Conservation (phyloP, 2,888 invertebrate species). For the Chymomyza procnemis region DNA sequence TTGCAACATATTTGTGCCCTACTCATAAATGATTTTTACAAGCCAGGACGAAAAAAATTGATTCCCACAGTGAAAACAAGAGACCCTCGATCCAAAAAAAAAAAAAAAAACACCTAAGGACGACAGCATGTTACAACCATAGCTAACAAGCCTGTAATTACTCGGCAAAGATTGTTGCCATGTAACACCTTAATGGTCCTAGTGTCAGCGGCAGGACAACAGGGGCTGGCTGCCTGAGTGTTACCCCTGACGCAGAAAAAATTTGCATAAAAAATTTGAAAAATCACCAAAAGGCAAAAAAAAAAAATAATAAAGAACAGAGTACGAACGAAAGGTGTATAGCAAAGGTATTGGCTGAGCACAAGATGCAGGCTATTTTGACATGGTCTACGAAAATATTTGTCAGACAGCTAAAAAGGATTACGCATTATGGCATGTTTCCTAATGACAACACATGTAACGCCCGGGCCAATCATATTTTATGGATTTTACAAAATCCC, state of each 20-base stretch:
- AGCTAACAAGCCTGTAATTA: conserved; percentile 75
- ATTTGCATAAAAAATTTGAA: conserved; percentile 61
- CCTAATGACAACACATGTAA: background rate
- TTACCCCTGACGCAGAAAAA: conserved; percentile 45
- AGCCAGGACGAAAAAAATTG: conserved; percentile 18
- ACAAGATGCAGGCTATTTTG: conserved; percentile 46
- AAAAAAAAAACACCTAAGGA: no score
- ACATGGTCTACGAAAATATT: conserved; percentile 66
- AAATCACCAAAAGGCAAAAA: conserved; percentile 15
- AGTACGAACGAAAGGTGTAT: conserved; percentile 19
- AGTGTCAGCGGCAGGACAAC: conserved; percentile 20
- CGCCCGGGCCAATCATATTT: conserved; percentile 44
- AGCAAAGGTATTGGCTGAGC: conserved; percentile 13
- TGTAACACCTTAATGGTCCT: conserved; percentile 67
- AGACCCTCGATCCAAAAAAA: conserved; percentile 6
- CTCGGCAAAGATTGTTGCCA: conserved; percentile 66
- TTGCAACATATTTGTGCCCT: conserved; percentile 31
- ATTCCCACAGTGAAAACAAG: conserved; percentile 51
- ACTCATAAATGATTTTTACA: conserved; percentile 60
- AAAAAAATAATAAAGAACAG: conserved; percentile 13
- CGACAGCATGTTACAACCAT: conserved; percentile 64
- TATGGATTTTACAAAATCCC: conserved; percentile 29
- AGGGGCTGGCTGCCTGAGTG: conserved; percentile 13
- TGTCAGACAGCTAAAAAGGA: conserved; percentile 53
- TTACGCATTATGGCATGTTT: conserved; percentile 37